phyloP scores from a whole-genome alignment of 2,797 vertebrate genomes.

The Clamator glandarius region DNA sequence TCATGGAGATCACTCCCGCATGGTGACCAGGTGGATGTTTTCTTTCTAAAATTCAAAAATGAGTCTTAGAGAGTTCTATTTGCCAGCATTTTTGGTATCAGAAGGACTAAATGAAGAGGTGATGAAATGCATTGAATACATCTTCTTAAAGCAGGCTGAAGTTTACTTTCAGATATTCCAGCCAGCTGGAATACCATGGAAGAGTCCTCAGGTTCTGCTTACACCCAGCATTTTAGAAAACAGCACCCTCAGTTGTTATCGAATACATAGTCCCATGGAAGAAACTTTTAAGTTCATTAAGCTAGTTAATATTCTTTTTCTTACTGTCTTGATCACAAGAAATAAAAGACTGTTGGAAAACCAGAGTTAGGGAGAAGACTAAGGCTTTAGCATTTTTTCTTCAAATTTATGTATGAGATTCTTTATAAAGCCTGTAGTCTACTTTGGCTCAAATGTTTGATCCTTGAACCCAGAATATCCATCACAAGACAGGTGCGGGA shows the following conservation, averaged over 20 bases:
- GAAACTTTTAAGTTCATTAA: neutral
- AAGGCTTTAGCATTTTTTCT: neutral
- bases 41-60: no score
- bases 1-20: no score
- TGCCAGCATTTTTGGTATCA: no score
- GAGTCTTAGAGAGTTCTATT: no score
- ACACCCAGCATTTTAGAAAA: neutral
- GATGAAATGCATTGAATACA: neutral
- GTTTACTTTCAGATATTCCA: constrained; percentile 12
- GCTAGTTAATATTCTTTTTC: neutral
- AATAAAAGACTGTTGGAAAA: neutral
- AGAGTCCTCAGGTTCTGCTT: constrained; percentile 16
- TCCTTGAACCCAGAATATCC: neutral
- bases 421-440: neutral
- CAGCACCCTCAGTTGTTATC: neutral
- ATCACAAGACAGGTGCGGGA: neutral
- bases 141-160: neutral
- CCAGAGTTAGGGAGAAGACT: neutral
- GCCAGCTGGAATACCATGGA: neutral
- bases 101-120: neutral
- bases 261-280: neutral
- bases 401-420: neutral
- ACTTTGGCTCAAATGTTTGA: neutral
- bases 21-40: no score
- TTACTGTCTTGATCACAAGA: neutral